These are phyloP conservation scores for Glaucidium brasilianum DNA, from an alignment of 2,113 vertebrate genomes.

Conservation along the genomic window DNA sequence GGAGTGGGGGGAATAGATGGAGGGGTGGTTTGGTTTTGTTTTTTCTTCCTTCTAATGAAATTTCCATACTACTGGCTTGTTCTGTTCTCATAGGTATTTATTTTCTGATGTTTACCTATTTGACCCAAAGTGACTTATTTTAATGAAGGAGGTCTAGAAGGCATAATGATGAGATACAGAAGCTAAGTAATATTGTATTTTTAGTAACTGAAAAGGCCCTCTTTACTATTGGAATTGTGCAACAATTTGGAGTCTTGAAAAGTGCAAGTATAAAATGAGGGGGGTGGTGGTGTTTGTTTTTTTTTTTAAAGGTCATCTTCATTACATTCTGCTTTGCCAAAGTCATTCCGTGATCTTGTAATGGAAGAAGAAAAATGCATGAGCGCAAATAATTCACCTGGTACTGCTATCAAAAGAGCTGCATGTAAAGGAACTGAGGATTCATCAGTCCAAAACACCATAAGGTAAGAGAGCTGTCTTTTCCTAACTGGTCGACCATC, in stretches of 20 bases:
- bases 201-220: neutral
- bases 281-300: neutral
- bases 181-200: neutral
- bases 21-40: rapidly evolving
- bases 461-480: slow-evolving; percentile 44
- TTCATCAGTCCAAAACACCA: slow-evolving; percentile 68
- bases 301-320: slow-evolving; percentile 77
- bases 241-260: neutral
- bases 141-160: neutral
- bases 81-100: neutral
- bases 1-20: neutral
- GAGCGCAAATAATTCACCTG: slow-evolving; percentile 33
- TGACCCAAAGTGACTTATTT: neutral
- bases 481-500: neutral
- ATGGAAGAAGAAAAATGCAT: slow-evolving; percentile 82
- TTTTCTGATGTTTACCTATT: neutral
- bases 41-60: neutral
- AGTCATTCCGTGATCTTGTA: slow-evolving; percentile 86
- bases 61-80: neutral
- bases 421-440: slow-evolving; percentile 78
- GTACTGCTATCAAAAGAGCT: slow-evolving; percentile 73
- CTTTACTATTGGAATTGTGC: neutral
- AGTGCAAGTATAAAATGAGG: neutral
- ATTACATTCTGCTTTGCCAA: slow-evolving; percentile 77
- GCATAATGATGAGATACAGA: neutral